Base-by-base conservation (phyloP, 2,888 invertebrate species). In the Mimas tiliae region DNA sequence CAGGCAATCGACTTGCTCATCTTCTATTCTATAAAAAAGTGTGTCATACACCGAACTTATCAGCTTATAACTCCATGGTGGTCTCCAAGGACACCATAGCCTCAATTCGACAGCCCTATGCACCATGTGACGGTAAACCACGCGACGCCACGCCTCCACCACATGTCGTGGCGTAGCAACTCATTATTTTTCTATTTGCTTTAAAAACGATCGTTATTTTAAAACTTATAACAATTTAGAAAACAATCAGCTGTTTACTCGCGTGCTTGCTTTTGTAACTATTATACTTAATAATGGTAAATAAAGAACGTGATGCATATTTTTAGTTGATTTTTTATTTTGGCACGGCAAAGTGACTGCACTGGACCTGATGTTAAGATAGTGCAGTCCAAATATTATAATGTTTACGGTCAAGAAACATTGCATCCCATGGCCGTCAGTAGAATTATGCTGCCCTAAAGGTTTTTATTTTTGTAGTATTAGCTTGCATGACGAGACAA, bases 181-280 rank as follows among this genome's bases (percentile, higher is more conserved):
- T 79, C 81, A 86, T 85, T 84, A 81, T 74, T 83, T 84, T 80
- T 78, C 78, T 82, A 82, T 81, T 83, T 82, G 69, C 69, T 75
- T 73, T 70, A 69, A 69, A 58, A 42, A 64, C 21, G 53, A 42
- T 45, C 45, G 38, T 45, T 51, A 53, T 42, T 58, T 58, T 58
- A 58, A 58, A 58, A 21, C 65, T 42, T 58, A 58, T 58, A 58
- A 55, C 55, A 38, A 42, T 58, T 58, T 58, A 12, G 19, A 42
- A 58, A 58, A 58, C 42, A 58, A 58, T 58, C 42, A 58, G 42
- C 58, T 12, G 14, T 52, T 14, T 42, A 19, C 58, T 58, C 58
- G 58, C 58, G 38, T 58, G 58, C 58, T 9, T 6, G 38, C 58
- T 53, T 27, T 33, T 42, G 42, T 38, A 16, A 19, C 38, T 19